Evolutionary conservation across 2,113 vertebrate species (phyloP), one percentile per base, ranked within the genome.

Genomic region (Toxotes chatareus): DNA sequence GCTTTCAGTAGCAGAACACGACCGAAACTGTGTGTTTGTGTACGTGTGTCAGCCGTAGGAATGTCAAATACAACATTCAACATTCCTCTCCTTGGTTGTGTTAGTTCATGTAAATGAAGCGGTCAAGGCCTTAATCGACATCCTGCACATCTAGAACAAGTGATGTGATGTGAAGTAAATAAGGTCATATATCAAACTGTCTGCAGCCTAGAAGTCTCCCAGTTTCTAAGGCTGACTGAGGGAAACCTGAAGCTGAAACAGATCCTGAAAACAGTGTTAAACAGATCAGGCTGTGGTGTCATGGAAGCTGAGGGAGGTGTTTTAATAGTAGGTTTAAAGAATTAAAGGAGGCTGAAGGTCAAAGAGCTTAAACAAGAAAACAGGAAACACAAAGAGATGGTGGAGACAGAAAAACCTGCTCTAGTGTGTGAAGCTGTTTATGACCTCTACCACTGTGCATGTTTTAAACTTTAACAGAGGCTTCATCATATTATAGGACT

Each of bases 1-100:
- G 75, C 73, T 92, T 91, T 91, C 91, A 86, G 64, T 11, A 64
- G 49, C 51, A 66, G 56, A 76, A 51, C 68, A 76, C 7, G 2
- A 89, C 89, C 67, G 89, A 94, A 94, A 94, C 91, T 79, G 16
- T 77, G 51, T 13, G 65, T 46, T 63, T 88, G 70, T 66, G 47
- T 75, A 34, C 3, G 11, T 9, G 56, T 80, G 68, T 79, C 60
- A 42, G 42, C 56, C n/a, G 23, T 0, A 66, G 74, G 83, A 91
- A 90, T 86, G 88, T 79, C 68, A 78, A 76, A 79, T 53, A 61
- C 32, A 79, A 23, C 88, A 88, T 87, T 90, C 32, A 79, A 23
- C 88, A 88, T 87, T 90, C 76, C 75, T 85, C 59, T 80, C 53
- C 2, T 31, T 47, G n/a, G 63, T 47, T 42, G 23, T 66, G 69